Percentiles rank a stretch among this genome's conserved stretches.
phyloP scores from a whole-genome alignment of 2,113 vertebrate species.

The Hylia prasina region DNA sequence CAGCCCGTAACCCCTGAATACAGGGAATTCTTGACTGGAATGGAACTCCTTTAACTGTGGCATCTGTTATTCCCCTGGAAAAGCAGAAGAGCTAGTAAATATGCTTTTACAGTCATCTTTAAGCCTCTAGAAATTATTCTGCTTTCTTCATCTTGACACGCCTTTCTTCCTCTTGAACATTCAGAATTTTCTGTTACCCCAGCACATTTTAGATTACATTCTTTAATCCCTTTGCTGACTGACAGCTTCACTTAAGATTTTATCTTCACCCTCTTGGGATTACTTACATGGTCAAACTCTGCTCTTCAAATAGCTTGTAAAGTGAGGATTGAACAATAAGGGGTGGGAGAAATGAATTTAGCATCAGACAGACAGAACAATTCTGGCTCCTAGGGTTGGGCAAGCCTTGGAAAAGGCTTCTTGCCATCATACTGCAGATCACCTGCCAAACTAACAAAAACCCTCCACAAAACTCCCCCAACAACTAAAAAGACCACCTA shows the following conservation, averaged over 20 bases:
- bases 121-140: not conserved
- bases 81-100: not conserved
- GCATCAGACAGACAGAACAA: not conserved
- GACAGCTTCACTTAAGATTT: not conserved
- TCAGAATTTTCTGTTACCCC: not conserved
- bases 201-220: not conserved
- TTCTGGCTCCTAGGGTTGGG: not conserved
- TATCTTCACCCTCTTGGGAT: not conserved
- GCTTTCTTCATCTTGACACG: not conserved
- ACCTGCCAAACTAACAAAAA: not conserved
- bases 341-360: accelerated
- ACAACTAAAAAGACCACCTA: not conserved
- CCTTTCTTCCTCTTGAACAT: not conserved
- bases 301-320: not conserved
- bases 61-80: not conserved
- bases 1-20: not conserved
- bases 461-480: accelerated
- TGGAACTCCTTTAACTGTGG: not conserved
- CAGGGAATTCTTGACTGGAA: not conserved
- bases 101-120: not conserved
- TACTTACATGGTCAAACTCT: not conserved
- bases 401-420: not conserved
- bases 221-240: not conserved
- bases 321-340: not conserved
- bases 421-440: not conserved